phyloP scores from a whole-genome alignment of 2,113 vertebrate species.

The Rana temporaria region DNA sequence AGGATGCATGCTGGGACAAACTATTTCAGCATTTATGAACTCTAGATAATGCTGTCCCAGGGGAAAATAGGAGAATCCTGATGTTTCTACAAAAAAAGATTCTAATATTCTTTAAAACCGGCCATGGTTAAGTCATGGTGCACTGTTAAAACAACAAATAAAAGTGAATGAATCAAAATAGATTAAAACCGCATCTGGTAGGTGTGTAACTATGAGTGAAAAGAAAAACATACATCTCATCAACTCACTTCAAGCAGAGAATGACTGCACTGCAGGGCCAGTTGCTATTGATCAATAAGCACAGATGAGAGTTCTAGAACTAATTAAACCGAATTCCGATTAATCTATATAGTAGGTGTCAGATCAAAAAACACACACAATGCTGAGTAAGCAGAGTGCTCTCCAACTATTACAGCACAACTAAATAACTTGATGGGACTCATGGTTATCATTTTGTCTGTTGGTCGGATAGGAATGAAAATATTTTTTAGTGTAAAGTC shows the following conservation, averaged over 20 bases:
- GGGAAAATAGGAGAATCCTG: constrained; percentile 11
- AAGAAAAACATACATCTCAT: background rate
- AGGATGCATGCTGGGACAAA: constrained; percentile 50
- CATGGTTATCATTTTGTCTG: constrained; percentile 26
- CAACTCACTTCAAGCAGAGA: background rate
- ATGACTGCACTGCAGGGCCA: background rate
- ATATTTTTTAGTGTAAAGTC: constrained; percentile 11
- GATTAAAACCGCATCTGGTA: constrained; percentile 52
- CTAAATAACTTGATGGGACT: background rate
- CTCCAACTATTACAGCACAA: background rate
- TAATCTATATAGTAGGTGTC: background rate
- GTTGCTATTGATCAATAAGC: background rate
- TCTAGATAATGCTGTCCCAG: constrained; percentile 22
- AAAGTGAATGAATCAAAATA: constrained; percentile 47
- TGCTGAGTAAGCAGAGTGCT: background rate
- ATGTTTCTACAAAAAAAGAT: background rate
- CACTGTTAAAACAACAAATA: constrained; percentile 52
- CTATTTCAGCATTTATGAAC: background rate
- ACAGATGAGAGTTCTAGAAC: background rate
- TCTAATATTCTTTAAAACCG: constrained; percentile 48
- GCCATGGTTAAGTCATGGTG: constrained; percentile 51
- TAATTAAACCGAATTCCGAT: constrained; percentile 1
- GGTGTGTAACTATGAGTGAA: constrained; percentile 19
- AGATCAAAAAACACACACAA: background rate
- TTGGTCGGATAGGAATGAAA: constrained; percentile 41